These are phyloP conservation scores for Papilio demoleus DNA, from an alignment of 2,888 invertebrate species.

Conservation along the genomic window DNA sequence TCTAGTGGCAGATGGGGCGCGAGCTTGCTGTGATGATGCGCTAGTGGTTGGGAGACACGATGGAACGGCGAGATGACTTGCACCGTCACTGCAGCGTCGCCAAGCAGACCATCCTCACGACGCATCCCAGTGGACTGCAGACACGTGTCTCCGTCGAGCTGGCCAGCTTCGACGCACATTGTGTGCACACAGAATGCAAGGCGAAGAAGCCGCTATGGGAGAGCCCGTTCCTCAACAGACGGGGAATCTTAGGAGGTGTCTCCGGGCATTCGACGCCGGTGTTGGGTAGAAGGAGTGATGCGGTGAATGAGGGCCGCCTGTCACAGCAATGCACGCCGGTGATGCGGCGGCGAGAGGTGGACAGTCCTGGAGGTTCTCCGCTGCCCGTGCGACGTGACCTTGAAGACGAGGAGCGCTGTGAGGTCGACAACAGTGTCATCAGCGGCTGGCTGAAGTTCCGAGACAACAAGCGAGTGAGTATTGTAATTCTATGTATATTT, in stretches of 20 bases:
- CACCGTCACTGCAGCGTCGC: slow-evolving; percentile 78
- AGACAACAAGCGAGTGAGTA: slow-evolving; percentile 87
- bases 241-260: slow-evolving; percentile 67
- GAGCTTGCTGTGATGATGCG: slow-evolving; percentile 43
- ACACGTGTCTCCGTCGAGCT: slow-evolving; percentile 78
- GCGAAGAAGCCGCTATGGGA: slow-evolving; percentile 64
- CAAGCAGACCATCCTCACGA: slow-evolving; percentile 77
- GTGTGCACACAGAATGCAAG: slow-evolving; percentile 72
- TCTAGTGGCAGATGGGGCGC: slow-evolving; percentile 44
- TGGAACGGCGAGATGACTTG: slow-evolving; percentile 74
- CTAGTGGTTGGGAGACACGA: slow-evolving; percentile 54
- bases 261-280: slow-evolving; percentile 78
- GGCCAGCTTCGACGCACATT: slow-evolving; percentile 75
- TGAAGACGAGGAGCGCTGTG: slow-evolving; percentile 78
- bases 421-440: slow-evolving; percentile 86
- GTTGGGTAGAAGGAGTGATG: slow-evolving; percentile 73
- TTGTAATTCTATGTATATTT: no score
- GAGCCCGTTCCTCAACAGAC: slow-evolving; percentile 66
- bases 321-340: slow-evolving; percentile 79
- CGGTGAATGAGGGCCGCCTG: slow-evolving; percentile 73
- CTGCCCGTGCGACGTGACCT: slow-evolving; percentile 63
- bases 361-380: slow-evolving; percentile 76
- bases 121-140: slow-evolving; percentile 75
- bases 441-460: slow-evolving; percentile 89
- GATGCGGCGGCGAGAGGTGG: slow-evolving; percentile 73